phyloP scores from a whole-genome alignment of 2,888 invertebrate genomes.

The Oscheius sp. region DNA sequence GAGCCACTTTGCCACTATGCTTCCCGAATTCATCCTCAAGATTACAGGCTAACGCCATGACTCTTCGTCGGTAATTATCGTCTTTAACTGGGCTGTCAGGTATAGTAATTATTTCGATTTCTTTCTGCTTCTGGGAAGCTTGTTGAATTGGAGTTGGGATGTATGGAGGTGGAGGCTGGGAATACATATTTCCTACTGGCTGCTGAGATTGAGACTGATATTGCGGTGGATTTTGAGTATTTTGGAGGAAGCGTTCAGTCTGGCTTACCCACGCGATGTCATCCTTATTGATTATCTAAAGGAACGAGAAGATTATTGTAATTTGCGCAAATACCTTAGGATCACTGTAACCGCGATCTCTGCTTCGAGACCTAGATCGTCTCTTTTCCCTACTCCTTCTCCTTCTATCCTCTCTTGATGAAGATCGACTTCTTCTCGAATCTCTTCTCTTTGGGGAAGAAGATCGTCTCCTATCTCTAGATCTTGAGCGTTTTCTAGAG shows the following conservation, averaged over 20 bases:
- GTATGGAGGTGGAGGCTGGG: no score
- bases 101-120: no score
- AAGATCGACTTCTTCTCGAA: constrained; percentile 5
- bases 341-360: background rate
- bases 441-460: background rate
- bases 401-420: background rate
- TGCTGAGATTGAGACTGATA: background rate
- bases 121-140: no score
- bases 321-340: background rate
- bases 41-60: no score
- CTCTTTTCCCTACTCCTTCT: background rate
- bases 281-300: background rate
- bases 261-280: constrained; percentile 7
- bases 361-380: background rate
- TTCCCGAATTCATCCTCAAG: no score
- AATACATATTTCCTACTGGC: no score
- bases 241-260: constrained; percentile 2
- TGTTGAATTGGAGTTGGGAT: no score
- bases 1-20: no score
- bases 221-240: background rate
- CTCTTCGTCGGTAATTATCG: no score
- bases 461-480: constrained; percentile 3
- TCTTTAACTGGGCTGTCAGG: no score
- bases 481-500: constrained; percentile 9
- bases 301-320: background rate